Base-by-base conservation (phyloP, 1,140 invertebrate genomes). In the Zaprionus capensis region DNA sequence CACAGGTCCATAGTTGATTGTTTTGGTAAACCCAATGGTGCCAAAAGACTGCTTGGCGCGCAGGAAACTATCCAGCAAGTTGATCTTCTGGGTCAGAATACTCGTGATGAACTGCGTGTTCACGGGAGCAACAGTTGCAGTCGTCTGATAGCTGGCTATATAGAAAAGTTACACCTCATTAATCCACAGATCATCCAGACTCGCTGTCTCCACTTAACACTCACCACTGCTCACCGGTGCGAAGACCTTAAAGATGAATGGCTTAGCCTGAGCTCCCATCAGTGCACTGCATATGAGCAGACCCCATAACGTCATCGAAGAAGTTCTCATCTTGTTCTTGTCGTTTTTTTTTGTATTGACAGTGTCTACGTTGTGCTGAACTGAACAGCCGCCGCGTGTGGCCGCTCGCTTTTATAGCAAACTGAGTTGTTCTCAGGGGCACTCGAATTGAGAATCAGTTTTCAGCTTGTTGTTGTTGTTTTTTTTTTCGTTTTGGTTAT, bases 231-330 rank as follows among this genome's bases (percentile, higher is more conserved):
- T 83, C 15, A 51, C 46, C 4, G 83, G 84, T 2, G 81, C 68
- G 17, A 87, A 78, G 24, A 88, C 68, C 64, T 87, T 87, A 2
- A 87, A 55, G 26, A 87, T 67, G 22, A 87, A 55, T 17, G 83
- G 83, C 44, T 84, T 88, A 0, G 73, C 73, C 4, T 83, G 67
- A 9, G 81, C 67, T 61, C 74, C 68, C 9, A 38, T 28, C 22
- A 71, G 51, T 26, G 64, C 61, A 55, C 73, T 75, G 17, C 57
- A 72, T 5, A 68, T 44, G 12, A 88, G 36, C 53, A 87, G 61
- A 26, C 53, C 78, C 70, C 76, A 72, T 64, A 87, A 78, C 22
- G 67, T 67, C 70, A 87, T 81, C 22, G 64, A 59, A 64, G 59
- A 72, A 57, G 77, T 80, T 83, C 81, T 87, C 61, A 78, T 51